Base-by-base conservation (phyloP, 2,797 vertebrate genomes). In the Tamandua tetradactyla region DNA sequence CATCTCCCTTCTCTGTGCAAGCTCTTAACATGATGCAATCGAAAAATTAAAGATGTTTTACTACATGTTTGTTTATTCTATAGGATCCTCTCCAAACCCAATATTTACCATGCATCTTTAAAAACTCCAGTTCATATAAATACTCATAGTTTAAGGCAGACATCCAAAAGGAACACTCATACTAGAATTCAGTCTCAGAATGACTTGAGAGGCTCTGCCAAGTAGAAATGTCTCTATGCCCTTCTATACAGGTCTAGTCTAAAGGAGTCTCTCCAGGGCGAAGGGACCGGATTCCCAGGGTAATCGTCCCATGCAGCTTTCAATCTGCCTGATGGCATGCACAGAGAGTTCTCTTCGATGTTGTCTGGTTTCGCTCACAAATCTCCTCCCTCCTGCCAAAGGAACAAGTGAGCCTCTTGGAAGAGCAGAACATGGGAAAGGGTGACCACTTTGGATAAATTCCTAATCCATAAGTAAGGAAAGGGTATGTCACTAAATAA, bases 231-330 rank as follows among this genome's bases (percentile, higher is more conserved):
- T 5, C 20, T 3, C 30, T 32, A 5, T 0, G 4, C 32, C 22
- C 10, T 27, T 30, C 44, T 12, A n/a, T 40, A 25, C 0, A 13
- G 35, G 20, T 55, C 75, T 76, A 18, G 44, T 14, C 55, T 30
- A 20, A 35, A 1, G 14, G 14, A 25, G 42, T 47, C 55, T 37
- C 49, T 1, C 1, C 0, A 2, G 9, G 55, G 35, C 23, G 11
- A 4, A 40, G 10, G n/a, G 32, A 9, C 25, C 7, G 30, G 69
- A 10, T 23, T 49, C 9, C 25, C 1, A 6, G 47, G 18, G 27
- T 7, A 35, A 40, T 12, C 3, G 5, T 15, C 27, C 25, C 2
- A 7, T 4, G 0, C 0, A 20, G 14, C 4, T 37, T 52, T 37
- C 35, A 47, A 35, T 22, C 40, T 3, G 6, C 61, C 74, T 49